These are phyloP conservation scores for Lagopus muta DNA, from an alignment of 2,113 vertebrate genomes.

Conservation along the genomic window DNA sequence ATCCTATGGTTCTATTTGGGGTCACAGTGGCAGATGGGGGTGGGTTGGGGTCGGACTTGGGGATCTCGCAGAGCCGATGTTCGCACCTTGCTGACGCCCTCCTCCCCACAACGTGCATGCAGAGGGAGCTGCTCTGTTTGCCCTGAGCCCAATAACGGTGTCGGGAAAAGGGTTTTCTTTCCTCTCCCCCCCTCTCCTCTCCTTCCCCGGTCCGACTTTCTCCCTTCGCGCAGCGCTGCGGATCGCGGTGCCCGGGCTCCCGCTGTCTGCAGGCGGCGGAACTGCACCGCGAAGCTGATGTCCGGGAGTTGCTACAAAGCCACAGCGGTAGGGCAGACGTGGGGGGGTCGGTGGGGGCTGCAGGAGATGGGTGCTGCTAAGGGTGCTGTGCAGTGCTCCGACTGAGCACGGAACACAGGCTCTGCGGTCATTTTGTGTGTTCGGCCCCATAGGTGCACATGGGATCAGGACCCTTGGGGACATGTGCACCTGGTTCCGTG, in stretches of 20 bases:
- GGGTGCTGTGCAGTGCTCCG: rapidly evolving
- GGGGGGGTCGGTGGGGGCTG: not conserved
- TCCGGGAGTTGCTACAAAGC: too few relatives aligned
- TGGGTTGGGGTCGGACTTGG: too few relatives aligned
- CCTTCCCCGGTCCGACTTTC: not conserved
- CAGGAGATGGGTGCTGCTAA: rapidly evolving
- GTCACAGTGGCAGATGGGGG: too few relatives aligned
- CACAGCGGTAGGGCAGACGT: too few relatives aligned
- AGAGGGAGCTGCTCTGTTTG: constrained; percentile 50
- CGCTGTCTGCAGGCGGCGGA: constrained; percentile 69
- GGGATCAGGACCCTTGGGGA: too few relatives aligned
- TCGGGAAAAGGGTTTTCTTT: constrained; percentile 25
- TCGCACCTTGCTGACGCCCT: constrained; percentile 7
- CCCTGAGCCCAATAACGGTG: constrained; percentile 42
- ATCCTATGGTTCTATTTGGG: too few relatives aligned
- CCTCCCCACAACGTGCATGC: not conserved
- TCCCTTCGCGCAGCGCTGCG: constrained; percentile 27
- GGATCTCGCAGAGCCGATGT: too few relatives aligned
- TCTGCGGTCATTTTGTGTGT: too few relatives aligned
- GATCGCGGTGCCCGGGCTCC: constrained; percentile 71
- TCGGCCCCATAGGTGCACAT: too few relatives aligned
- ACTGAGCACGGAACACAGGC: not conserved
- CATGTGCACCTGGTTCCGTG: not conserved
- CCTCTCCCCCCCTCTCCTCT: too few relatives aligned
- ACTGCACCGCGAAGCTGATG: constrained; percentile 51